These are phyloP conservation scores for Aphelenchoides fujianensis DNA, from an alignment of 1,140 invertebrate genomes.

Conservation along the genomic window DNA sequence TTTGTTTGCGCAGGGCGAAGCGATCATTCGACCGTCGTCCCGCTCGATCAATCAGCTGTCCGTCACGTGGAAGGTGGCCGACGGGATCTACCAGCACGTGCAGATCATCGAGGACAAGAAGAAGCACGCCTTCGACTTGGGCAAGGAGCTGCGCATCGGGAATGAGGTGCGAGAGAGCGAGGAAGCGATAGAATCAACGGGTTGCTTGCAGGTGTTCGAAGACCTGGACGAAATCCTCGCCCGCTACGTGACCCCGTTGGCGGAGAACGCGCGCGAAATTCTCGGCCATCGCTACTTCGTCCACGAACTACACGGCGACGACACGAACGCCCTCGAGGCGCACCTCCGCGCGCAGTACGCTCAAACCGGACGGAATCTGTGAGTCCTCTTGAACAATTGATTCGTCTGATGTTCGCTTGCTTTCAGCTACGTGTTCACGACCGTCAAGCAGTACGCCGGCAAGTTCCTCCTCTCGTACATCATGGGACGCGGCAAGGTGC, in stretches of 20 bases:
- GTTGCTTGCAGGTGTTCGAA: slow-evolving; percentile 76
- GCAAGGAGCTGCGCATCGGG: slow-evolving; percentile 80
- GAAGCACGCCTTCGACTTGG: slow-evolving; percentile 90
- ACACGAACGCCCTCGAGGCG: slow-evolving; percentile 79
- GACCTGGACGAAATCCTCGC: slow-evolving; percentile 99
- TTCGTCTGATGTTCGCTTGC: no score
- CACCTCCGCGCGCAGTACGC: slow-evolving; percentile 77
- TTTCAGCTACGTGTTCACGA: slow-evolving; percentile 63
- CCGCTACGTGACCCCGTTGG: slow-evolving; percentile 91
- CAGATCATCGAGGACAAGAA: slow-evolving; percentile 88
- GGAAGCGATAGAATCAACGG: neutral
- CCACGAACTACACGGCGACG: slow-evolving; percentile 32
- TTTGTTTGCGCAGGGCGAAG: slow-evolving; percentile 97
- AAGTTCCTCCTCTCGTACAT: slow-evolving; percentile 88
- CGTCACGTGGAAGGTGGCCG: slow-evolving; percentile 95
- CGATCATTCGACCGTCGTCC: slow-evolving; percentile 83
- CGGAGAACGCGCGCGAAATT: slow-evolving; percentile 81
- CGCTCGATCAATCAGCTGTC: slow-evolving; percentile 88
- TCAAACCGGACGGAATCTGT: slow-evolving; percentile 83
- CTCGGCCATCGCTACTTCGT: slow-evolving; percentile 83
- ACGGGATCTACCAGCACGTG: slow-evolving; percentile 90
- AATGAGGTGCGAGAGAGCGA: slow-evolving; percentile 39
- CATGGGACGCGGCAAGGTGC: slow-evolving; percentile 76
- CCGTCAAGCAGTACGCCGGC: slow-evolving; percentile 76
- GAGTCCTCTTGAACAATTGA: no score